These are phyloP conservation scores for Plebejus anna DNA, from an alignment of 2,888 invertebrate species.

Conservation along the genomic window DNA sequence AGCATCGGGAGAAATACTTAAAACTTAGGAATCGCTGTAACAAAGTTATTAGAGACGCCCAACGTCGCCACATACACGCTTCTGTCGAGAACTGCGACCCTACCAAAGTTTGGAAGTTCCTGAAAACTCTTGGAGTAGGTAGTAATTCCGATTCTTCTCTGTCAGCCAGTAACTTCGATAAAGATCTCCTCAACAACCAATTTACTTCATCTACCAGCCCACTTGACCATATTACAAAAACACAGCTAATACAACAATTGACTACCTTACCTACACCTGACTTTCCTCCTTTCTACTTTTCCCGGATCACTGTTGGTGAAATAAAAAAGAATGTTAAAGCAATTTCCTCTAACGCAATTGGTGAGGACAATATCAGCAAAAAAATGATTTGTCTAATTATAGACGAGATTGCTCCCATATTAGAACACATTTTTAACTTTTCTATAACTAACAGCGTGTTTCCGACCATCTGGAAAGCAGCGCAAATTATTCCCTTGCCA, in stretches of 20 bases:
- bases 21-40: conserved; percentile 27
- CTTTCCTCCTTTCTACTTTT: background rate
- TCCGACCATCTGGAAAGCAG: background rate
- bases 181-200: background rate
- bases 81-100: conserved; percentile 8
- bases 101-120: conserved; percentile 15
- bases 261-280: background rate
- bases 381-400: background rate
- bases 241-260: background rate
- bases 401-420: background rate
- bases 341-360: background rate
- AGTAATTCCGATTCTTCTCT: background rate
- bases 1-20: conserved; percentile 3
- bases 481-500: background rate
- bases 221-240: background rate
- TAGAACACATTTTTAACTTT: background rate
- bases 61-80: conserved; percentile 5
- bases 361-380: background rate
- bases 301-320: background rate
- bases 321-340: background rate
- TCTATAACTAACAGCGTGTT: background rate
- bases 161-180: background rate
- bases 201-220: background rate
- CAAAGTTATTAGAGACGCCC: conserved; percentile 14
- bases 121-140: conserved; percentile 1